phyloP scores from a whole-genome alignment of 1,140 invertebrate genomes.

The Diorhabda elongata region DNA sequence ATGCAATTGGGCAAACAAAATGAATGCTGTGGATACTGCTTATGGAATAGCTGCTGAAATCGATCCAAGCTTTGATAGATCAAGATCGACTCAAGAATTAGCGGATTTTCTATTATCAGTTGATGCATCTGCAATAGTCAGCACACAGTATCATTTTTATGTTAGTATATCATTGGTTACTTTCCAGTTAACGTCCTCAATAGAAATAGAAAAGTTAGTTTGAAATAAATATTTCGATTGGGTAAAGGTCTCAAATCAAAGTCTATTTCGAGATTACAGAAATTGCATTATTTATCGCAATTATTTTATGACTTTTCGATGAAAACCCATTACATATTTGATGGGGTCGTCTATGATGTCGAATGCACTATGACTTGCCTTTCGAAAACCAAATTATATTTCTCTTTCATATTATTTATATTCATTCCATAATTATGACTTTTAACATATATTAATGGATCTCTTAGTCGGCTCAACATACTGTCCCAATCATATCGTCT shows the following conservation, averaged over 20 bases:
- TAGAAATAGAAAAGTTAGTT: no score
- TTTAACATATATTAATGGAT: no score
- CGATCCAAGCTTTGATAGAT: slow-evolving; percentile 8
- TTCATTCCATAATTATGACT: no score
- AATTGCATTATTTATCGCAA: background rate
- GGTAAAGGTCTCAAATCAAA: background rate
- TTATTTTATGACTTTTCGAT: background rate
- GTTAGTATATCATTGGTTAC: slow-evolving; percentile 3
- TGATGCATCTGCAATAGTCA: background rate
- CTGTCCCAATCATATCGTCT: no score
- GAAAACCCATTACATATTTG: no score
- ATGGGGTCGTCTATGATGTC: no score
- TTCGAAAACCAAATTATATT: no score
- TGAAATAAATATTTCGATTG: no score
- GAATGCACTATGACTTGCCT: no score
- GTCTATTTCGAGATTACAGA: background rate
- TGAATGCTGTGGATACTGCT: slow-evolving; percentile 5
- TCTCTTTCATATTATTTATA: no score
- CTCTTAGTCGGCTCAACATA: no score
- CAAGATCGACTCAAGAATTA: slow-evolving; percentile 6
- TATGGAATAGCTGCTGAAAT: slow-evolving; percentile 11
- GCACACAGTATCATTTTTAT: background rate
- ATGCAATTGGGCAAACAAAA: slow-evolving; percentile 17
- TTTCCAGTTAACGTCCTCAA: background rate
- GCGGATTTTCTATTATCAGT: slow-evolving; percentile 6